Base-by-base conservation (phyloP, 2,113 vertebrate species). In the Gallinago media region DNA sequence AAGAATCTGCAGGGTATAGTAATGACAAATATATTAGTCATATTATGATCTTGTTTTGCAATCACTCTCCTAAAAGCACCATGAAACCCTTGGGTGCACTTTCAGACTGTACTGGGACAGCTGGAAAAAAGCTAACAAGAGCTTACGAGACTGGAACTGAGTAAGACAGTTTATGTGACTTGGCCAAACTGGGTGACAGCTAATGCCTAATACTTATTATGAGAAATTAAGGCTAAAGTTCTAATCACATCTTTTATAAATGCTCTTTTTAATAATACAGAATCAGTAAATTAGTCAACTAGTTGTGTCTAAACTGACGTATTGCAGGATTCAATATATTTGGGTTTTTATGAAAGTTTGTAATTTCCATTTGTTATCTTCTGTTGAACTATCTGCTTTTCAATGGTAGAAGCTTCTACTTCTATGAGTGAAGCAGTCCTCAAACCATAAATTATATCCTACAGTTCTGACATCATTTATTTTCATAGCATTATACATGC, bases 401-500 rank as follows among this genome's bases (percentile, higher is more conserved):
- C 78, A 72, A 42, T 47, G 76, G 80, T 77, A 85, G 79, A 77
- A 92, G 80, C 82, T 94, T 89, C 86, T 85, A 80, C 46, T 97
- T 94, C 94, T 86, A 90, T 82, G 92, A 92, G 82, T 86, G 92
- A 96, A 81, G 78, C 46, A 88, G 82, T 96, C 91, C 79, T 84
- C 87, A 94, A 71, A 90, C 94, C 84, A 96, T 97, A 95, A 97
- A 97, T 98, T 97, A 97, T 96, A 96, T 95, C 91, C 91, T 84
- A 91, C 93, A 90, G 94, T 95, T 98, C 93, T 95, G 95, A 98
- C 97, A 98, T 94, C 96, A 89, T 97, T 97, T 97, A 98, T 98
- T 98, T 98, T 96, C 97, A 95, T 88, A 94, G 94, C 91, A 95
- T 98, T 97, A 97, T 97, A 85, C 85, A 96, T 95, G 97, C 96